These are phyloP conservation scores for Chascanopsetta lugubris DNA, from an alignment of 2,113 vertebrate species.

Conservation along the genomic window DNA sequence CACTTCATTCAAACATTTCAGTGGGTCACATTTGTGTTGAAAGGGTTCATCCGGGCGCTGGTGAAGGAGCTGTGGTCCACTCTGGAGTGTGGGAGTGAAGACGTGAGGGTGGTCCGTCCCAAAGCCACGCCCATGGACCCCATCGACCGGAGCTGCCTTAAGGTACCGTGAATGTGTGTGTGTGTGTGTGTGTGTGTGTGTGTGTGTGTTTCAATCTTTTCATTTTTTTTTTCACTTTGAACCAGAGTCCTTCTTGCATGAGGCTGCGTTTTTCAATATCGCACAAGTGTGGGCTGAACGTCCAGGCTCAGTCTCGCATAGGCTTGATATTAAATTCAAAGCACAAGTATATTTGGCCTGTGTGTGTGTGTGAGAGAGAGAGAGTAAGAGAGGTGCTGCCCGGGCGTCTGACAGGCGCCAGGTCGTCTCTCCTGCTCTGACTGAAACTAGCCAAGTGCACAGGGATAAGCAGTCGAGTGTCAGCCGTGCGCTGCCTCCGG, in stretches of 20 bases:
- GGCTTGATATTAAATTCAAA: constrained; percentile 21
- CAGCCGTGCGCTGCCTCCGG: constrained; percentile 45
- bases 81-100: constrained; percentile 91
- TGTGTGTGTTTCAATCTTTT: not conserved
- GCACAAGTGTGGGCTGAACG: not conserved
- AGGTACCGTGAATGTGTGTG: constrained; percentile 85
- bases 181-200: not conserved
- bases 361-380: constrained; percentile 1
- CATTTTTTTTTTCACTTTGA: not conserved
- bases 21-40: no score
- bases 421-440: constrained; percentile 26
- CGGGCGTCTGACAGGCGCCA: constrained; percentile 38
- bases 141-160: constrained; percentile 91
- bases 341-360: not conserved
- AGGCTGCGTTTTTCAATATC: constrained; percentile 1
- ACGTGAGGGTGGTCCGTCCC: constrained; percentile 85
- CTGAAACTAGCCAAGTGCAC: constrained; percentile 47
- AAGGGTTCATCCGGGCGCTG: constrained; percentile 89
- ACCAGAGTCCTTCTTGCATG: not conserved
- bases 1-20: no score
- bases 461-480: constrained; percentile 45
- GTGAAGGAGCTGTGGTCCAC: constrained; percentile 89
- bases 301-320: constrained; percentile 13
- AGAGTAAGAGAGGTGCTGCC: constrained; percentile 3
- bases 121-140: constrained; percentile 89